These are phyloP conservation scores for Pterois miles DNA, from an alignment of 2,797 vertebrate species.

Conservation along the genomic window DNA sequence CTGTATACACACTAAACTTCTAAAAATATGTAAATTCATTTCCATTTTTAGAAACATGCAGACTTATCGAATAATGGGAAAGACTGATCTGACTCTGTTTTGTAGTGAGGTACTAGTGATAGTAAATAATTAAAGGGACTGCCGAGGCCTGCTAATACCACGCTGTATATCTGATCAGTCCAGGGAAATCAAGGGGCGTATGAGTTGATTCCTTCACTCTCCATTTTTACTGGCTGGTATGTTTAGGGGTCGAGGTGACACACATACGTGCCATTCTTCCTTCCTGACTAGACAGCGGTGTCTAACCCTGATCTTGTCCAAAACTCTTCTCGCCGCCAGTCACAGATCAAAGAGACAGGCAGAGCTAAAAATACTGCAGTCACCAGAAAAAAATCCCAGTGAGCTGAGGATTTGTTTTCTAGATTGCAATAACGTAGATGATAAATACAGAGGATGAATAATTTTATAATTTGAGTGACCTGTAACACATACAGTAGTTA, in stretches of 20 bases:
- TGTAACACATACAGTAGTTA: rapidly evolving
- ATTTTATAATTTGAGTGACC: not conserved
- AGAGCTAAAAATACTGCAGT: not conserved
- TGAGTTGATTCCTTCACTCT: not conserved
- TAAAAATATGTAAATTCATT: not conserved
- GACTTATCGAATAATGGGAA: not conserved
- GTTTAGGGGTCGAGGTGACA: not conserved
- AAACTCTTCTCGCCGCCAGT: not conserved
- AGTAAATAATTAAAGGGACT: not conserved
- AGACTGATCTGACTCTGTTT: not conserved
- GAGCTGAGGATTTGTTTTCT: not conserved
- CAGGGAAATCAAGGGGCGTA: too few relatives aligned
- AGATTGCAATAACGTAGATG: not conserved
- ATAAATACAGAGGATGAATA: not conserved
- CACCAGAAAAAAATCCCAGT: not conserved
- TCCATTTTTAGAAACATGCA: not conserved
- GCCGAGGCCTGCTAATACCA: not conserved
- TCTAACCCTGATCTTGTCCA: not conserved
- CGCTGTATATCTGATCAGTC: too few relatives aligned
- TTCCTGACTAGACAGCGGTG: not conserved
- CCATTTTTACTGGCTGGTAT: not conserved
- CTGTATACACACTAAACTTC: not conserved
- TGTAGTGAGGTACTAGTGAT: not conserved
- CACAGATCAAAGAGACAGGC: not conserved
- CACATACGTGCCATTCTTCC: not conserved